Conservation (phyloP, 2,797 vertebrate species). For the Danio tinwini region DNA sequence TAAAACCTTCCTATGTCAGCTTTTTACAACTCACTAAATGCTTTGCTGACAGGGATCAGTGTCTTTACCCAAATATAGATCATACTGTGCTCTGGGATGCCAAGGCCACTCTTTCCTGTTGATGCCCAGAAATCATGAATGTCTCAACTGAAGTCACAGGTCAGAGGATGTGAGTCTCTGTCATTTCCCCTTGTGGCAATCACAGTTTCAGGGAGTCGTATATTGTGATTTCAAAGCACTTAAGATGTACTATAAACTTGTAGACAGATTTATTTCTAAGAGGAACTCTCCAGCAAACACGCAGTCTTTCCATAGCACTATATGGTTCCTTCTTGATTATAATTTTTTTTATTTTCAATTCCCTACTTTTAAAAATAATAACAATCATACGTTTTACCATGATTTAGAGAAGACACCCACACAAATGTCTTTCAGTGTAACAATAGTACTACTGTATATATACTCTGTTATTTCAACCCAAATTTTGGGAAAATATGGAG, state of each 20-base stretch:
- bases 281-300: not conserved
- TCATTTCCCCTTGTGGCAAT: slow-evolving; percentile 66
- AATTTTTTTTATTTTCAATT: not conserved
- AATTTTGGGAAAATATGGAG: no score
- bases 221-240: not conserved
- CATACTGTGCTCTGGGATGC: slow-evolving; percentile 34
- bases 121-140: slow-evolving; percentile 75
- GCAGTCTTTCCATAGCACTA: no score
- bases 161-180: slow-evolving; percentile 77
- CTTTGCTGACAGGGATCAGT: not conserved
- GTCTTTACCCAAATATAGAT: slow-evolving; percentile 44
- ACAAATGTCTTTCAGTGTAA: no score
- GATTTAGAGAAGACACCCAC: no score
- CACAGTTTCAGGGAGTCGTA: slow-evolving; percentile 17
- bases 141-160: slow-evolving; percentile 70
- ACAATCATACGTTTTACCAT: no score
- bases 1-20: not conserved
- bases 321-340: not conserved
- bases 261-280: not conserved
- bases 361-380: no score
- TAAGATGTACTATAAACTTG: not conserved
- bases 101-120: slow-evolving; percentile 79
- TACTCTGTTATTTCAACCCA: no score
- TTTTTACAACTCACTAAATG: slow-evolving; percentile 1
- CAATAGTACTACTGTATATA: no score